Base-by-base conservation (phyloP, 2,797 vertebrate species). In the Gobionotothen gibberifrons region DNA sequence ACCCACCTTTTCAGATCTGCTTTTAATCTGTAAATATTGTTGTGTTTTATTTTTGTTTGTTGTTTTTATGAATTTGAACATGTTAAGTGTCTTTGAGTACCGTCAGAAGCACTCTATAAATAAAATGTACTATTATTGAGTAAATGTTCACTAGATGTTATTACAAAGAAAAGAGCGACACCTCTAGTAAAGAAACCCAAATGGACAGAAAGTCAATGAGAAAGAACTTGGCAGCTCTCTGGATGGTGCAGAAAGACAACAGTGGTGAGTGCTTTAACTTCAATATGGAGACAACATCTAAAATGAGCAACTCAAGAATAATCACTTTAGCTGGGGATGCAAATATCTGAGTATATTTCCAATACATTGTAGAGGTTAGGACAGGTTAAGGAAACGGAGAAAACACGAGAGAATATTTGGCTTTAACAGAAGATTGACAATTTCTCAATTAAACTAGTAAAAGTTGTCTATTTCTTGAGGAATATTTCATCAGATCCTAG, bases 261-360 rank as follows among this genome's bases (percentile, higher is more conserved):
- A 58, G 43, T 0, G 3, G 29, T 39, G 42, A 53, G 60, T n/a
- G 44, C 40, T 67, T 63, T 8, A 19, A 42, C 32, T 44, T 47
- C 15, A 72, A 80, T 72, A 68, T 72, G 49, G 79, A 85, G 66
- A 87, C 67, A 82, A 60, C 81, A 58, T 72, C 65, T 26, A 55
- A 62, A 78, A 15, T n/a, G 51, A 70, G 64, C 54, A 39, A 80
- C 64, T 81, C 72, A 87, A 84, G 77, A 77, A 83, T 69, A 72
- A 78, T 60, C 32, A 63, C 68, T 47, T 72, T 40, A 70, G 72
- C 5, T 55, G 15, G 42, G 15, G 63, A 81, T 59, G 67, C 53
- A 61, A 46, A 72, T 68, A 43, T 9, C 52, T 14, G 16, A 76
- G 17, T 17, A 57, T 9, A 67, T 57, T 36, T 36, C 40, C 58